phyloP scores from a whole-genome alignment of 2,888 invertebrate genomes.

The Theretra japonica region DNA sequence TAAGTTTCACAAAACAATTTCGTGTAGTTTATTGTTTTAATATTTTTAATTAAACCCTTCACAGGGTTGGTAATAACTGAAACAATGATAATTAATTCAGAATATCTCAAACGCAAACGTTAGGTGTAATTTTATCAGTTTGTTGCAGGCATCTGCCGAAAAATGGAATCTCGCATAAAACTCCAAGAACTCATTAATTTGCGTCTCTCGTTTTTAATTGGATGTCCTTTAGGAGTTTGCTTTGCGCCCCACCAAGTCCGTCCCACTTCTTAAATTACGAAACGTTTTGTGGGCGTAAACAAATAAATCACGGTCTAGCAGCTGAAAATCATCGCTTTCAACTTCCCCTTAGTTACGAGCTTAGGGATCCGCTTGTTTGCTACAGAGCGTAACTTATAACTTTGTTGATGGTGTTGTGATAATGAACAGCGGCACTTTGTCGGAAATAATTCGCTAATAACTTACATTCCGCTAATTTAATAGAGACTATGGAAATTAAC shows the following conservation, averaged over 20 bases:
- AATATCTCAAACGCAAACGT: neutral
- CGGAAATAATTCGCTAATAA: slow-evolving; percentile 17
- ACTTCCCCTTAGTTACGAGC: slow-evolving; percentile 30
- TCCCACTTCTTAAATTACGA: slow-evolving; percentile 55
- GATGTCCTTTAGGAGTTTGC: slow-evolving; percentile 57
- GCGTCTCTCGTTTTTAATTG: slow-evolving; percentile 60
- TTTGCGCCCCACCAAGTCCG: slow-evolving; percentile 47
- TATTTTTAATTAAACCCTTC: slow-evolving; percentile 27
- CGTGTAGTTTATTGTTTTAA: slow-evolving; percentile 30
- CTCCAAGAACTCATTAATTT: slow-evolving; percentile 53
- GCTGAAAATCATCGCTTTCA: slow-evolving; percentile 34
- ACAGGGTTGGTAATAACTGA: neutral
- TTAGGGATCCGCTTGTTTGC: slow-evolving; percentile 34
- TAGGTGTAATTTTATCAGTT: slow-evolving; percentile 16
- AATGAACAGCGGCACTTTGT: slow-evolving; percentile 7
- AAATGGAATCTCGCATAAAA: slow-evolving; percentile 33
- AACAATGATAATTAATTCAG: neutral
- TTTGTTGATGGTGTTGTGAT: slow-evolving; percentile 22
- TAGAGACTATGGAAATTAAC: neutral
- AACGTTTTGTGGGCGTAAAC: slow-evolving; percentile 55
- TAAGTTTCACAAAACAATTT: slow-evolving; percentile 31
- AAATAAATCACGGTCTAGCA: slow-evolving; percentile 57
- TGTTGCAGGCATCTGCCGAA: slow-evolving; percentile 2
- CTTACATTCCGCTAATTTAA: neutral
- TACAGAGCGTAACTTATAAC: slow-evolving; percentile 30